phyloP scores from a whole-genome alignment of 2,888 invertebrate genomes.

The Acleris literana region DNA sequence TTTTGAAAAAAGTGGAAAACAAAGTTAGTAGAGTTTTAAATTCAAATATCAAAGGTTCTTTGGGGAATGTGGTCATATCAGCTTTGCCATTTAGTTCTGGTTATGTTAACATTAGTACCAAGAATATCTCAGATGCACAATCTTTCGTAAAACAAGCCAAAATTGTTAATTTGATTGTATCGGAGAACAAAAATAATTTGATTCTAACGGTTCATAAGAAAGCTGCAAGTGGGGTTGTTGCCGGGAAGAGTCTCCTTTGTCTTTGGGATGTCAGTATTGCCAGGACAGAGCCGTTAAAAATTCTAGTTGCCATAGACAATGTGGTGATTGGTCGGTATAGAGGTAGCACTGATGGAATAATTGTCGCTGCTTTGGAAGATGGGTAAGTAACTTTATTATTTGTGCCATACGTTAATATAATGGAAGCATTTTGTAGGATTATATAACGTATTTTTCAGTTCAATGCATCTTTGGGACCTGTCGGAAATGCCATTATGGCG shows the following conservation, averaged over 20 bases:
- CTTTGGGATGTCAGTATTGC: constrained; percentile 71
- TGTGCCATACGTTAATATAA: too few relatives aligned
- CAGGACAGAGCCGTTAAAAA: constrained; percentile 61
- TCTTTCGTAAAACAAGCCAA: constrained; percentile 54
- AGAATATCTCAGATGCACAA: constrained; percentile 49
- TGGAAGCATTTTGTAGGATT: too few relatives aligned
- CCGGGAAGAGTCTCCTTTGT: constrained; percentile 59
- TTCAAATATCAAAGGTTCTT: constrained; percentile 54
- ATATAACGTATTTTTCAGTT: constrained; percentile 49
- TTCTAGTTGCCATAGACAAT: constrained; percentile 65
- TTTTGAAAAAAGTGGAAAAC: constrained; percentile 65
- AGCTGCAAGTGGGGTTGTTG: constrained; percentile 37
- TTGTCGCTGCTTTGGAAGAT: constrained; percentile 70
- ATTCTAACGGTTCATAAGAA: constrained; percentile 66
- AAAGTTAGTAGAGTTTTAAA: constrained; percentile 60
- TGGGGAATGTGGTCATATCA: constrained; percentile 52
- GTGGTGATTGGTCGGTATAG: constrained; percentile 59
- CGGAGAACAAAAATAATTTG: constrained; percentile 62
- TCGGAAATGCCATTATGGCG: constrained; percentile 65
- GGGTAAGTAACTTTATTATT: constrained; percentile 54
- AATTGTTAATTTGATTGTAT: constrained; percentile 58
- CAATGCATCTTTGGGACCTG: constrained; percentile 74
- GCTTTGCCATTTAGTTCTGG: constrained; percentile 68
- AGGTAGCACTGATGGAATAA: constrained; percentile 65
- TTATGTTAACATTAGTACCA: constrained; percentile 54